A percentile compares a stretch with the other conserved stretches of the same genome.
Evolutionary conservation across 2,888 invertebrate genomes (phyloP).

Genomic region (Amiota communis): DNA sequence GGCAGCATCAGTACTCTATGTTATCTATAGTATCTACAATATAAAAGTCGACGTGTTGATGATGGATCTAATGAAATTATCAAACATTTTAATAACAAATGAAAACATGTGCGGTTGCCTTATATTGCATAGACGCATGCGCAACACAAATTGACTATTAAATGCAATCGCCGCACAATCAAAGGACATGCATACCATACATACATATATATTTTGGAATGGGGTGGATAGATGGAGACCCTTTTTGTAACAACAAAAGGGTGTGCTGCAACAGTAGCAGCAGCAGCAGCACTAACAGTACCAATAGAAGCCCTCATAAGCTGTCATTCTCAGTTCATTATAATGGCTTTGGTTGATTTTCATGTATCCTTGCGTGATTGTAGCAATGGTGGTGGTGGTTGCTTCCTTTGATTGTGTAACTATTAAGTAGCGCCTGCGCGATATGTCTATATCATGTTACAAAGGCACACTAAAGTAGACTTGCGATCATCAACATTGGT

Average conservation of each 20-base stretch:
- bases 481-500: not conserved
- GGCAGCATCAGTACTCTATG: constrained; percentile 38
- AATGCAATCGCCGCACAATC: constrained; percentile 13
- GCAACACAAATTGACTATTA: constrained; percentile 44
- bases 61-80: constrained; percentile 66
- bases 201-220: too few relatives aligned
- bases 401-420: constrained; percentile 27
- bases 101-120: constrained; percentile 69
- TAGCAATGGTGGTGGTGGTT: constrained; percentile 12
- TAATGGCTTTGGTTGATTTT: constrained; percentile 10
- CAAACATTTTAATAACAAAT: constrained; percentile 72
- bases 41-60: constrained; percentile 43
- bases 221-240: not conserved
- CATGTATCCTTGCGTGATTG: constrained; percentile 12
- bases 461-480: not conserved
- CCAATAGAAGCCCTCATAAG: constrained; percentile 54
- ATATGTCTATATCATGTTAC: constrained; percentile 49
- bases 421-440: constrained; percentile 5
- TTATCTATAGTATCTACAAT: constrained; percentile 28
- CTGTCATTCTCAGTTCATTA: constrained; percentile 34
- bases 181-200: not conserved
- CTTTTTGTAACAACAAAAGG: constrained; percentile 17
- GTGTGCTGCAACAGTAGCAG: not conserved
- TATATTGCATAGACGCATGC: constrained; percentile 53
- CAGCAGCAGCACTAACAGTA: not conserved